Base-by-base conservation (phyloP, 2,888 invertebrate species). In the Microctonus aethiopoides region DNA sequence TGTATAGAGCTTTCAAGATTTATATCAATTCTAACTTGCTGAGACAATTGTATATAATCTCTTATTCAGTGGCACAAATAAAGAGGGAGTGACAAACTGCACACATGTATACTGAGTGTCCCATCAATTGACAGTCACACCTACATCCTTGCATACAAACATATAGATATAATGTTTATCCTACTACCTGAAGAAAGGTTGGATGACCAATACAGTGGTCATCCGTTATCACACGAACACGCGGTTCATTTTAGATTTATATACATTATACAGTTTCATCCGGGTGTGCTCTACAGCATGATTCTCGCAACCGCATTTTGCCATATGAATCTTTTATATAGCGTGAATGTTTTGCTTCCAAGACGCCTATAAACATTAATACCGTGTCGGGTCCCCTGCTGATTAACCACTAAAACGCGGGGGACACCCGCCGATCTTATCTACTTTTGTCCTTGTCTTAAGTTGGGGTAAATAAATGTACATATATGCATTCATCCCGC, bases 401-500 rank as follows among this genome's bases (percentile, higher is more conserved):
- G 85, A 69, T 78, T 78, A 79, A 80, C 78, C 84, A 85, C 84
- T 85, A 84, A 86, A 85, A 84, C 84, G 84, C 84, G 84, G 73
- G 84, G 85, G 85, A 86, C 86, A 86, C 86, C 85, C 86, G 86
- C 84, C 84, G 86, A 86, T 86, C 86, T 86, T 86, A 86, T 86
- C 86, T 85, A 74, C 78, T n/a, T 78, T 82, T 80, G 46, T 83
- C 82, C 83, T 84, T 81, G 83, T 84, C 82, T 79, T 46, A n/a
- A 80, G 82, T 83, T 79, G 83, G 83, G 46, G 16, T 46, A 20
- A 7, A 46, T 46, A 46, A 1, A 46, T 46, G 16, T 16, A 46
- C 6, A 16, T 46, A 46, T 84, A 84, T 84, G 84, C 84, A 85
- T 85, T 84, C 84, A 84, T 84, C 81, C 82, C 78, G 79, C 78